Evolutionary conservation across 2,113 vertebrate genomes (phyloP).

Genomic region (Pluvianellus socialis): DNA sequence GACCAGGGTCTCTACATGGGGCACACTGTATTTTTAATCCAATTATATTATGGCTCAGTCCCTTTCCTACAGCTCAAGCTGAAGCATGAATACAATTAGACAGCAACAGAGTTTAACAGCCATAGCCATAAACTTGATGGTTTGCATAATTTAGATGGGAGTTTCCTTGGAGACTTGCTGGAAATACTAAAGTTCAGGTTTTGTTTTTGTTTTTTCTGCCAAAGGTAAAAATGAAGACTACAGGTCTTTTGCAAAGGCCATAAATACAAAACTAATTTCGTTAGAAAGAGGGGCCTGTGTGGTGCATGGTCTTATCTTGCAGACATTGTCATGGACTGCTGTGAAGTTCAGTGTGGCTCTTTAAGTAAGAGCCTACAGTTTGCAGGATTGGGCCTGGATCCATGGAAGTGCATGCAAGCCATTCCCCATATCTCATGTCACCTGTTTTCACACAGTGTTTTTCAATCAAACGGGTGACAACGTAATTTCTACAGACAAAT

Average conservation of each 20-base stretch:
- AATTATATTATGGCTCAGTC: background rate
- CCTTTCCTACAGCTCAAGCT: background rate
- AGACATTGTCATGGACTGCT: background rate
- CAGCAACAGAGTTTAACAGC: slow-evolving; percentile 4
- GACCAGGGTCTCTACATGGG: slow-evolving; percentile 14
- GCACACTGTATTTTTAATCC: slow-evolving; percentile 42
- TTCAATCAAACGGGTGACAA: background rate
- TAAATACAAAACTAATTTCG: background rate
- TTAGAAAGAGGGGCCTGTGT: background rate
- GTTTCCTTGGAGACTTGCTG: slow-evolving; percentile 11
- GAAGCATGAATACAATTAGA: slow-evolving; percentile 27
- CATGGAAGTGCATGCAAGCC: background rate
- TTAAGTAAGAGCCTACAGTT: background rate
- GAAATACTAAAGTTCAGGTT: background rate
- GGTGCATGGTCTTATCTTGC: background rate
- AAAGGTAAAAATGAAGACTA: background rate
- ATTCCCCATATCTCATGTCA: background rate
- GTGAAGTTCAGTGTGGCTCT: background rate
- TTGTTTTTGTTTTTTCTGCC: background rate
- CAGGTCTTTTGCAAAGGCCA: background rate
- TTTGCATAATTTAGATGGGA: background rate
- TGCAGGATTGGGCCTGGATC: background rate
- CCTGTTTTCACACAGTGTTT: background rate
- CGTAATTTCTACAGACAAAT: background rate
- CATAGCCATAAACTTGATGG: slow-evolving; percentile 22